A percentile compares a stretch with the other conserved stretches of the same genome.
phyloP scores from a whole-genome alignment of 2,888 invertebrate genomes.

The Schizaphis graminum region DNA sequence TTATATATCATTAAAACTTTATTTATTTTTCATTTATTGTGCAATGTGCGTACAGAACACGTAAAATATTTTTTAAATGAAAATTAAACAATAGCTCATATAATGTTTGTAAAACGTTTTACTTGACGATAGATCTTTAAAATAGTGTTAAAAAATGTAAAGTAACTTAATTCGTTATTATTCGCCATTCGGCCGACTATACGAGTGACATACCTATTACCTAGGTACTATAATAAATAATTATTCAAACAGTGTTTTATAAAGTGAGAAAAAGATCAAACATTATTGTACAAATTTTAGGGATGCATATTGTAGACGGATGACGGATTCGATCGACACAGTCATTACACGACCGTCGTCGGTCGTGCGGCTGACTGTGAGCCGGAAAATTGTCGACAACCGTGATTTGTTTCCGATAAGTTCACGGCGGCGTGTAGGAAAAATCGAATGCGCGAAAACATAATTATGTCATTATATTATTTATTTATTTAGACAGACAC shows the following conservation, averaged over 20 bases:
- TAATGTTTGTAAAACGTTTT: neutral
- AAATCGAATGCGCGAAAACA: neutral
- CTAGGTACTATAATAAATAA: too few species aligned
- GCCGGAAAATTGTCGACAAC: neutral
- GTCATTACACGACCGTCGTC: neutral
- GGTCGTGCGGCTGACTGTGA: neutral
- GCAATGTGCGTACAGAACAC: neutral
- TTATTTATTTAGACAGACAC: neutral
- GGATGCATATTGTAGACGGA: neutral
- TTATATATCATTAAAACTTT: too few species aligned
- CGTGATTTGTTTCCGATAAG: neutral
- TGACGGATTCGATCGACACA: neutral
- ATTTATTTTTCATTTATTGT: neutral
- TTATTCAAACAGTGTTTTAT: neutral
- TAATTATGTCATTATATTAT: neutral
- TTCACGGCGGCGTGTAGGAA: neutral
- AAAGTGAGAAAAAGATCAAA: neutral
- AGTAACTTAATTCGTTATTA: too few species aligned
- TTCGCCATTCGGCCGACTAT: too few species aligned
- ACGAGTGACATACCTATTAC: too few species aligned
- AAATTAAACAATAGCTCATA: neutral
- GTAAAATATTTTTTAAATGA: neutral
- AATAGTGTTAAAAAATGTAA: neutral
- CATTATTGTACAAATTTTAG: neutral
- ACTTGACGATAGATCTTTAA: neutral